These are phyloP conservation scores for Drosophila tanythrix DNA, from an alignment of 2,888 invertebrate genomes.

Conservation along the genomic window DNA sequence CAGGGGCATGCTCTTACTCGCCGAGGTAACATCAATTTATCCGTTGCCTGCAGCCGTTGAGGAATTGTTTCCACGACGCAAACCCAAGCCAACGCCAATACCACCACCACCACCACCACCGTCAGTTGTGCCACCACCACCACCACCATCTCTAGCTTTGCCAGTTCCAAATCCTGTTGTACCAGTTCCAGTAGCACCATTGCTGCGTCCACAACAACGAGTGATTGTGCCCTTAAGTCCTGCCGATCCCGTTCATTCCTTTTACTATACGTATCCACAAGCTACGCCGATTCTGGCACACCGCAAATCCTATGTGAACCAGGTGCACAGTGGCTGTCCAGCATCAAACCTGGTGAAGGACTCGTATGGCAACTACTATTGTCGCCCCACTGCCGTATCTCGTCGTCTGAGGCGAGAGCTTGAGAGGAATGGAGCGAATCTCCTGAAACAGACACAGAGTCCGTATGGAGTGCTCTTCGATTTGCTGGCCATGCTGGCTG, in stretches of 20 bases:
- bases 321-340: conserved; percentile 56
- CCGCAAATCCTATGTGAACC: conserved; percentile 50
- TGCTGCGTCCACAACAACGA: conserved; percentile 30
- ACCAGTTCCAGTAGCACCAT: conserved; percentile 23
- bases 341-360: conserved; percentile 62
- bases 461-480: conserved; percentile 67
- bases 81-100: conserved; percentile 40
- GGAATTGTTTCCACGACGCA: conserved; percentile 56
- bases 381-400: conserved; percentile 36
- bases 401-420: conserved; percentile 59
- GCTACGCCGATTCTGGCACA: conserved; percentile 39
- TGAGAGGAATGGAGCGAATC: conserved; percentile 34
- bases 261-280: conserved; percentile 65
- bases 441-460: conserved; percentile 45
- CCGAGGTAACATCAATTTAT: conserved; percentile 76
- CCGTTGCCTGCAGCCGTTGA: conserved; percentile 70
- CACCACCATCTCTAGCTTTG: conserved; percentile 32
- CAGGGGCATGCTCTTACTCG: conserved; percentile 70
- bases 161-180: conserved; percentile 1
- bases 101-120: conserved; percentile 37
- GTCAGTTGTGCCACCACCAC: conserved; percentile 38
- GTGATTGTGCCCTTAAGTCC: conserved; percentile 63
- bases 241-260: conserved; percentile 68
- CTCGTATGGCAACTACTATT: conserved; percentile 63
- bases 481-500: conserved; percentile 51